Base-by-base conservation (phyloP, 30 jellyfish, hydroid and myxozoan species). In the Hydractinia symbiolongicarpus region DNA sequence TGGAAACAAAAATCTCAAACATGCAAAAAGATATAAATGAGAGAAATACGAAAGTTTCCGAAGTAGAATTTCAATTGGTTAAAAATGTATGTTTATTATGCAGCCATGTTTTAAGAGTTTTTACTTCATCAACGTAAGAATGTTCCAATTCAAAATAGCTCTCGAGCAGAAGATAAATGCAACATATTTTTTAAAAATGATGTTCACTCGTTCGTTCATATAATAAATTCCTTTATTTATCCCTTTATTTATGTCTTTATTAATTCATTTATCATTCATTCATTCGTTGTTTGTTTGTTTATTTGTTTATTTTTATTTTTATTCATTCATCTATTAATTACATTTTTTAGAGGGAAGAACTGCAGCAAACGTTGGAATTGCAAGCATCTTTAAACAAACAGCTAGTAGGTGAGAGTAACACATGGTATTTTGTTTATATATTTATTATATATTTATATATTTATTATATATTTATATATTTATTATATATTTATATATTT, bases 341-440 rank as follows among this genome's bases (percentile, higher is more conserved):
- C 55, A 9, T 44, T 70, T 30, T 73, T 54, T 62, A 89, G 96
- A 78, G 88, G 57, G 96, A 89, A 16, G 96, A 89, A 70, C 73
- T 89, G 56, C 79, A 81, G 40, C 86, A 77, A 61, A 84, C 88
- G 17, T 72, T 89, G 14, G 97, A 89, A 58, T 76, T 95, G 14
- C 84, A 89, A 81, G 95, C 89, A 20, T 79, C 86, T 9, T 80
- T 89, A 57, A 89, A 84, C 83, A 83, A 89, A 77, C 86, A 88
- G 55, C 80, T 89, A 53, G 81, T 77, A 50, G 97, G 97, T 89
- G 55, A 54, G 88, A 14, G 8, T 7, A 10, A 19, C 15, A 16
- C 50, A n/a, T 72, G 7, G 9, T 11, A 6, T n/a, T 30, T 30
- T 30, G 54, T 20, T 20, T 68, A n/a, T n/a, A n/a, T n/a, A 11